phyloP scores from a whole-genome alignment of 2,888 invertebrate genomes.

The Cylloceria caligata region DNA sequence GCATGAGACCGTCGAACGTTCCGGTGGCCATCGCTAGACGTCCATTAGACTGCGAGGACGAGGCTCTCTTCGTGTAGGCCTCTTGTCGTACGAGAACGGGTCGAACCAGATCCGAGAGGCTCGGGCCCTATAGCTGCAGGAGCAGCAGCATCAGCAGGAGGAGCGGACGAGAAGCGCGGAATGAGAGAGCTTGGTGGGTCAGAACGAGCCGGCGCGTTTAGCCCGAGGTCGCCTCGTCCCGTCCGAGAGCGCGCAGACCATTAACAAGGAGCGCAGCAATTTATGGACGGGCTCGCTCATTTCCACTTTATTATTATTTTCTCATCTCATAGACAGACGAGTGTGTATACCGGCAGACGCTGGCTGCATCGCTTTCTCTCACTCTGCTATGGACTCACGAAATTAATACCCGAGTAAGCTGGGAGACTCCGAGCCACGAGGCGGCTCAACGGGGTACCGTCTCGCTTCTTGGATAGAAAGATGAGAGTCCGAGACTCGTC shows the following conservation, averaged over 20 bases:
- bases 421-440: slow-evolving; percentile 19
- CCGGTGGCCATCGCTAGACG: slow-evolving; percentile 82
- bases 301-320: slow-evolving; percentile 84
- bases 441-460: slow-evolving; percentile 47
- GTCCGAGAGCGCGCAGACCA: slow-evolving; percentile 78
- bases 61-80: slow-evolving; percentile 79
- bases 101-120: slow-evolving; percentile 65
- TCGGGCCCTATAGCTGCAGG: slow-evolving; percentile 8
- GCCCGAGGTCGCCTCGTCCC: slow-evolving; percentile 82
- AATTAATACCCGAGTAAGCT: slow-evolving; percentile 58
- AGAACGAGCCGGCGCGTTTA: slow-evolving; percentile 81
- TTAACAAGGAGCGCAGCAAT: slow-evolving; percentile 84
- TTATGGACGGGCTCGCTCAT: slow-evolving; percentile 84
- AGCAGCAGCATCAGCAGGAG: slow-evolving; percentile 53
- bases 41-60: slow-evolving; percentile 83
- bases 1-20: slow-evolving; percentile 72
- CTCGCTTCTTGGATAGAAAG: slow-evolving; percentile 36
- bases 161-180: slow-evolving; percentile 63
- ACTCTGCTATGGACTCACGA: slow-evolving; percentile 77
- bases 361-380: slow-evolving; percentile 74
- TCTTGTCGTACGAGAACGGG: slow-evolving; percentile 69
- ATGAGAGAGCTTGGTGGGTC: slow-evolving; percentile 76
- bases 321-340: slow-evolving; percentile 82
- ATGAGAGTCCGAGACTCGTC: slow-evolving; percentile 11
- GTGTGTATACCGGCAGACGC: slow-evolving; percentile 16